Evolutionary conservation across 2,113 vertebrate species (phyloP), one percentile per base, ranked within the genome.

Genomic region (Synodontis membranacea): DNA sequence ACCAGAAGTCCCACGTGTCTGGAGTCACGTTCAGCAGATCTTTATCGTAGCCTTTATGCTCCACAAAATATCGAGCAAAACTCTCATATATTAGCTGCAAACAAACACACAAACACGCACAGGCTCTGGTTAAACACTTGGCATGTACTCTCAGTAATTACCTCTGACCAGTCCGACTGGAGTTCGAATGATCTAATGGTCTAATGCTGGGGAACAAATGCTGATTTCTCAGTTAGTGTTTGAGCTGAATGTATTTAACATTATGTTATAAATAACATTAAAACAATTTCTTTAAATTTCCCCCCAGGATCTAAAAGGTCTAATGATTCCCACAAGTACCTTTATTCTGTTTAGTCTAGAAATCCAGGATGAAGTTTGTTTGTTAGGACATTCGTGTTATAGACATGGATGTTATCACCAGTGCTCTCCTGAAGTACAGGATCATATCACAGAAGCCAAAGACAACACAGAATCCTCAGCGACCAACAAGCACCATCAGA

Each of bases 1-100:
- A 98, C 98, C 97, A 99, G 93, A 99, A 99, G 92, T 97, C 97
- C 96, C 97, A 98, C 68, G 93, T 95, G 48, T 96, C 96, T 50
- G 96, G 94, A 84, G 95, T 94, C 44, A 98, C 91, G 72, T 88
- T 95, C 88, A 99, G 95, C 87, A 98, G 94, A 84, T 96, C 97
- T 89, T 95, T 93, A 39, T 97, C 95, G 87, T 98, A 98, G 8
- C 96, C 96, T 92, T 95, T 99, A 90, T 97, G 94, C 1, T 94
- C 95, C 90, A 98, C 97, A 86, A 99, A 91, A 88, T 96, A 99
- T 3, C 96, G 91, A 87, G 97, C 96, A 93, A 98, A 97, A 88
- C 98, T 98, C 84, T 97, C 96, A 91, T 98, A 99, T 94, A 99
- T 97, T 31, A 99, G 94, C 97, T 99, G 94, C 92, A 83, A 87